phyloP scores from a whole-genome alignment of 1,140 invertebrate species.

The Scaptomyza montana region DNA sequence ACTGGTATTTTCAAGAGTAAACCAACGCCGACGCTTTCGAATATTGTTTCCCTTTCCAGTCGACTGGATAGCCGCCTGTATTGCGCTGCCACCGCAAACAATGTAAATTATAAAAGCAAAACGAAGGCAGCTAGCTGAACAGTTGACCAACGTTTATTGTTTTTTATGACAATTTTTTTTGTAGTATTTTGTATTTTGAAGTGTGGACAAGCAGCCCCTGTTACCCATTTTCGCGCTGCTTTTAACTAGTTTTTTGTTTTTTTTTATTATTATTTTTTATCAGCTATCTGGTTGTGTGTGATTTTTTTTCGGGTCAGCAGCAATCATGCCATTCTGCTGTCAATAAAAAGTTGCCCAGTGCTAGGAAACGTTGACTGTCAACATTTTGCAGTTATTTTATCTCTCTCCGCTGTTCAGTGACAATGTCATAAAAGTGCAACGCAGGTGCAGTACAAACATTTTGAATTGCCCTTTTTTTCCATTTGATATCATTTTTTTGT shows the following conservation, averaged over 20 bases:
- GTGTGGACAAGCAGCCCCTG: constrained; percentile 55
- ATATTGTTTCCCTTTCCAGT: constrained; percentile 30
- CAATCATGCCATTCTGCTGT: constrained; percentile 76
- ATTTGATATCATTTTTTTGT: constrained; percentile 44
- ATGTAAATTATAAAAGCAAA: constrained; percentile 76
- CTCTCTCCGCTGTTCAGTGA: constrained; percentile 37
- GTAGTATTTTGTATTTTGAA: constrained; percentile 38
- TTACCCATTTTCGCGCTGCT: constrained; percentile 9
- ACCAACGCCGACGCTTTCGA: constrained; percentile 14
- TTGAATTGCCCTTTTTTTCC: constrained; percentile 33
- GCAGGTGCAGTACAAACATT: constrained; percentile 53
- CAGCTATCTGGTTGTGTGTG: constrained; percentile 7
- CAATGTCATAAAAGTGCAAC: constrained; percentile 53
- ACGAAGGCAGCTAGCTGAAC: constrained; percentile 48
- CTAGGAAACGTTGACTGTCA: constrained; percentile 49
- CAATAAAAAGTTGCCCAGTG: constrained; percentile 66
- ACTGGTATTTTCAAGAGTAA: constrained; percentile 23
- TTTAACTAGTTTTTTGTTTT: constrained; percentile 15
- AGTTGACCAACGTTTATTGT: constrained; percentile 55
- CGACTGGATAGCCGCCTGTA: constrained; percentile 22
- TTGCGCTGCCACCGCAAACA: constrained; percentile 60
- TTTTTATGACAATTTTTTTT: constrained; percentile 7
- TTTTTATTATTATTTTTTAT: constrained; percentile 16
- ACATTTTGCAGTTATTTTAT: constrained; percentile 80
- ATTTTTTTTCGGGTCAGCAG: constrained; percentile 58